These are phyloP conservation scores for Eira barbara DNA, from an alignment of 2,113 vertebrate genomes.

Conservation along the genomic window DNA sequence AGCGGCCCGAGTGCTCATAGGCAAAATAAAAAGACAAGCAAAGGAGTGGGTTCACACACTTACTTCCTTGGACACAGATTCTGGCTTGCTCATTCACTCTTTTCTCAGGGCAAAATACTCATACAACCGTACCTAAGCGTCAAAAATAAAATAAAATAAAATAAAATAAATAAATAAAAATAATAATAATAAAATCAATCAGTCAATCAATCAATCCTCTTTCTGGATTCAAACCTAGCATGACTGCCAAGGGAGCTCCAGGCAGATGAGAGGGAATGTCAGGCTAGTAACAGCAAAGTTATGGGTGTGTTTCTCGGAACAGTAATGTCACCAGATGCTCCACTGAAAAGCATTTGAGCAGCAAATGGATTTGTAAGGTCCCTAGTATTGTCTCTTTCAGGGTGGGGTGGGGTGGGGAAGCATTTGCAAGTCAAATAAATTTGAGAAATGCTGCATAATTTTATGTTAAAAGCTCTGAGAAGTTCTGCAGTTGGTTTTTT, in stretches of 20 bases:
- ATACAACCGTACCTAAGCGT: neutral
- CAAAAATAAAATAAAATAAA: too few species aligned
- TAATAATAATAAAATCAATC: too few species aligned
- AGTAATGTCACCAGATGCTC: neutral
- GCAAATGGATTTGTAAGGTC: neutral
- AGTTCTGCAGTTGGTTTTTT: neutral
- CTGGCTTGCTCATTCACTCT: neutral
- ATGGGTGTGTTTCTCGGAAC: neutral
- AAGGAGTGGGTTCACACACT: neutral
- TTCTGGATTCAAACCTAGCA: neutral
- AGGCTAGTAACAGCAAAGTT: neutral
- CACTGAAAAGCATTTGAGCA: neutral
- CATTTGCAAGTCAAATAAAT: neutral
- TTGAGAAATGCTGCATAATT: neutral
- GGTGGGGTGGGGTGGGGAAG: too few species aligned
- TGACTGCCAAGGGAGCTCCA: neutral
- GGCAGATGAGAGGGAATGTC: neutral
- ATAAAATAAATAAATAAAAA: too few species aligned
- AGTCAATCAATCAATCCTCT: neutral
- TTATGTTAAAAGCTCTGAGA: neutral
- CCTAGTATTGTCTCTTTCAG: neutral
- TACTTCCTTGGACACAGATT: neutral
- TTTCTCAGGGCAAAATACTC: neutral
- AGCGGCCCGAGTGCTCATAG: neutral
- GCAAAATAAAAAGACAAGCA: neutral